Evolutionary conservation across 2,113 vertebrate species (phyloP).

Genomic region (Morone saxatilis): DNA sequence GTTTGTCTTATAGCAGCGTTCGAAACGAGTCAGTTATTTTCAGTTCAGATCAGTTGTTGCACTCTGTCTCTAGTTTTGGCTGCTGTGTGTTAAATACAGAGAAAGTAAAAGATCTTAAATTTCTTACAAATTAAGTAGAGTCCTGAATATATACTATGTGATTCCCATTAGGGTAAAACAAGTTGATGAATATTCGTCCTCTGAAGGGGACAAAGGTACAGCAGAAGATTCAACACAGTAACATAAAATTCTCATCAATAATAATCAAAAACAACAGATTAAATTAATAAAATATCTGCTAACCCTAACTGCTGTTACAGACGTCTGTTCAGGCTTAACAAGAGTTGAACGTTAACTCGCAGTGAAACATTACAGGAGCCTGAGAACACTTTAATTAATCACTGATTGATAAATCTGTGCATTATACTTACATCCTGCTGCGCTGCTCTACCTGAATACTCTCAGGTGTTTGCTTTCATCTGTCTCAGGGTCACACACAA

Average conservation of each 20-base stretch:
- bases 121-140: not conserved
- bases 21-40: too few relatives aligned
- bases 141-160: not conserved
- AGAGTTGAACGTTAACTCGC: conserved; percentile 63
- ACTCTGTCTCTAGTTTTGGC: too few relatives aligned
- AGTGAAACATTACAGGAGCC: conserved; percentile 46
- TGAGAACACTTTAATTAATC: conserved; percentile 20
- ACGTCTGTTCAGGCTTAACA: not conserved
- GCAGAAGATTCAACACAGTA: not conserved
- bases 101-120: too few relatives aligned
- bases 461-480: conserved; percentile 30
- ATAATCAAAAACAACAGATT: not conserved
- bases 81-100: too few relatives aligned
- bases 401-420: conserved; percentile 43
- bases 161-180: not conserved
- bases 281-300: not conserved
- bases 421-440: conserved; percentile 54
- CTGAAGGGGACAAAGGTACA: not conserved
- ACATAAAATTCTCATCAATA: too few relatives aligned
- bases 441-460: conserved; percentile 13
- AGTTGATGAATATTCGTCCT: not conserved
- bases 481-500: conserved; percentile 20
- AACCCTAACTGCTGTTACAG: not conserved
- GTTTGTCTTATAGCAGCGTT: too few relatives aligned
- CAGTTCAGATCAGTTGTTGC: too few relatives aligned